A percentile compares a stretch with the other conserved stretches of the same genome.
Conservation (phyloP, 2,888 invertebrate species). For the Sepiola atlantica region DNA sequence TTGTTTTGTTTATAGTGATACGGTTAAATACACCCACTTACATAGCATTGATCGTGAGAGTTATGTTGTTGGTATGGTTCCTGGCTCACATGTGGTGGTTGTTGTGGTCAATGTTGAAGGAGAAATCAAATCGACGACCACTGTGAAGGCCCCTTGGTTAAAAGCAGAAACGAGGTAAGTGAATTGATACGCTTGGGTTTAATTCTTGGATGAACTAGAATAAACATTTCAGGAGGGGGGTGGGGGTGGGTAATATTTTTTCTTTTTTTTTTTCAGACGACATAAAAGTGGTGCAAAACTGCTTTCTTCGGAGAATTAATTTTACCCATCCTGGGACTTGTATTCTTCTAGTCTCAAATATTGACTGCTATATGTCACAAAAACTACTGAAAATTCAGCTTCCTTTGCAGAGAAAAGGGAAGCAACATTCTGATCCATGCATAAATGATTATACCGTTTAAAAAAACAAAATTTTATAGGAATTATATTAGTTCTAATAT, state of each 20-base stretch:
- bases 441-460: no score
- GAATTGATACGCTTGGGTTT: not conserved
- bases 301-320: no score
- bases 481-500: no score
- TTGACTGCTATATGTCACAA: no score
- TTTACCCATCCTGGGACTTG: no score
- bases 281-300: no score
- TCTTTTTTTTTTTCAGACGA: not conserved
- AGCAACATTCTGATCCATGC: no score
- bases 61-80: conserved; percentile 62
- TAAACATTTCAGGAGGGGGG: not conserved
- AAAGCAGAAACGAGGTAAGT: conserved; percentile 62
- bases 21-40: conserved; percentile 56
- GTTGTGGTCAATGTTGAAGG: conserved; percentile 61
- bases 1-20: conserved; percentile 58
- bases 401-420: no score
- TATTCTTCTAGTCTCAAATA: no score
- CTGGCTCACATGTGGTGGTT: conserved; percentile 64
- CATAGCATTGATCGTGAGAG: conserved; percentile 57
- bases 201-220: not conserved
- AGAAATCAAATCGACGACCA: conserved; percentile 56
- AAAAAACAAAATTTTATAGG: no score
- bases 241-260: not conserved
- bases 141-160: conserved; percentile 66
- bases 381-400: no score